Evolutionary conservation across 2,113 vertebrate genomes (phyloP), one percentile per base, ranked within the genome.

Genomic region (Xerus inauris): DNA sequence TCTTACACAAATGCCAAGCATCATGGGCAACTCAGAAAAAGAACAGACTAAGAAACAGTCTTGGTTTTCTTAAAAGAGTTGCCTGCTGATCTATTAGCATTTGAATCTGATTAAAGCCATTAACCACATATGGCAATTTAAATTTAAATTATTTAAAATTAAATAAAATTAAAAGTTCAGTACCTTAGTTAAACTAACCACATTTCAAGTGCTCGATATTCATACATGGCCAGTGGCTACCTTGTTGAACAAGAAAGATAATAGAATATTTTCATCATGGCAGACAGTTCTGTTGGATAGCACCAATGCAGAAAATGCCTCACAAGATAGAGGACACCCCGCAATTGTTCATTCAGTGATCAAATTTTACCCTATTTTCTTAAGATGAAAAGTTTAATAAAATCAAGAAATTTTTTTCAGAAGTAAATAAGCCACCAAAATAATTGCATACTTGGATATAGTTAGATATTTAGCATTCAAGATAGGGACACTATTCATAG

Each of bases 101-200:
- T 73, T 89, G 71, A 13, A 83, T 20, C 49, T 73, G 67, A 79
- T 76, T 69, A 89, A 94, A 91, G 17, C 51, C 67, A 77, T 72
- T 59, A 49, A 65, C 51, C 8, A 8, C 65, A 85, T 6, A 24
- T 86, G 49, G 38, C 38, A 64, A 42, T 84, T 89, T 79, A 88
- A 91, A 89, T 82, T 79, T 45, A 51, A 91, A 83, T 59, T 59
- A n/a, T 1, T 82, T 80, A 96, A 89, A 92, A 62, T 79, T 49
- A 92, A 81, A 54, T 83, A 54, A 87, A 87, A 91, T 62, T 51
- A 54, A 59, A 95, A 90, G 81, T 42, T 35, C 8, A 64, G 14
- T 51, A 38, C 47, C 40, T 76, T 73, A 82, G 73, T 93, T 94
- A 67, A 89, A 82, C 71, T 83, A 77, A 86, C 38, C 90, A 89